Conservation (phyloP, 2,888 invertebrate species). For the Frankliniella fusca region DNA sequence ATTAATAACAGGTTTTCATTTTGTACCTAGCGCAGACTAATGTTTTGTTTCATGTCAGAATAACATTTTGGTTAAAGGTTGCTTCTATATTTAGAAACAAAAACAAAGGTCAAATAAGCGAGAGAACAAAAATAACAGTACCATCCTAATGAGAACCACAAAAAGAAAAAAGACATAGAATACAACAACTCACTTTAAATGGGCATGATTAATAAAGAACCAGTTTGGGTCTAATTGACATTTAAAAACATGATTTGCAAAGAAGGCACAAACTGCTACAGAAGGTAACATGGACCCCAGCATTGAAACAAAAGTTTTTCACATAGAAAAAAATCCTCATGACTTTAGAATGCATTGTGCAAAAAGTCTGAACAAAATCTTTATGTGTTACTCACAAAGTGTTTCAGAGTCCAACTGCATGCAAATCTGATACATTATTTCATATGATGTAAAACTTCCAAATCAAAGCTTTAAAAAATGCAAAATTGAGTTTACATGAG, state of each 20-base stretch:
- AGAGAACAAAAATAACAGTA: neutral
- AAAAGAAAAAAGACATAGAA: neutral
- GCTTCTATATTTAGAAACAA: neutral
- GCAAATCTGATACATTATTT: too few relatives aligned
- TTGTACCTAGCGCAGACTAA: too few relatives aligned
- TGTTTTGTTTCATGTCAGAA: too few relatives aligned
- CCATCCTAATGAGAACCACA: constrained; percentile 1
- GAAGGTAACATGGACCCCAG: neutral
- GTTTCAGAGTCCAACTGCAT: neutral
- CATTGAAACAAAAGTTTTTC: neutral
- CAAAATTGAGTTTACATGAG: neutral
- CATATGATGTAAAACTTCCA: neutral
- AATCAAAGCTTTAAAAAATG: neutral
- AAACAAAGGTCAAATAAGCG: neutral
- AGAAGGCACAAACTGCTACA: constrained; percentile 10
- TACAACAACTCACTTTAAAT: neutral
- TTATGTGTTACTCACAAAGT: neutral
- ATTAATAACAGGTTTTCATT: too few relatives aligned
- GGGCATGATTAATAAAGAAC: neutral
- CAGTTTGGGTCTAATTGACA: neutral
- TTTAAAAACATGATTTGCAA: constrained; percentile 7
- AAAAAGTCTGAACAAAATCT: neutral
- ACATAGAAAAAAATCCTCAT: neutral
- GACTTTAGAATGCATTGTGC: neutral
- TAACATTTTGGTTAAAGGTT: neutral